These are phyloP conservation scores for Nymphalis io DNA, from an alignment of 1,140 invertebrate species.

Conservation along the genomic window DNA sequence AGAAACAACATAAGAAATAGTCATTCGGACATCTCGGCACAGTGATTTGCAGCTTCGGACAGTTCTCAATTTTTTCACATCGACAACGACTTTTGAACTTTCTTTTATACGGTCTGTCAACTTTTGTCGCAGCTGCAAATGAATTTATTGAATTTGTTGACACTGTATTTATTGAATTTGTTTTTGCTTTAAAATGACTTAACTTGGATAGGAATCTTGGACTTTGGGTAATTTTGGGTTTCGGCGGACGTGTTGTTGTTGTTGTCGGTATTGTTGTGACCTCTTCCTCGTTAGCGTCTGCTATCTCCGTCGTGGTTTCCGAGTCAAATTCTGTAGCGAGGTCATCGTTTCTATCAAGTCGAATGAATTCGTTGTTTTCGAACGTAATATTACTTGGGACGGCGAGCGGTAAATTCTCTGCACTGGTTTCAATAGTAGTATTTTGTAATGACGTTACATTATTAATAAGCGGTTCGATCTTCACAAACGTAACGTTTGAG, in stretches of 20 bases:
- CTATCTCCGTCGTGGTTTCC: slow-evolving; percentile 36
- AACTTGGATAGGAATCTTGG: slow-evolving; percentile 53
- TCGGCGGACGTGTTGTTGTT: slow-evolving; percentile 6
- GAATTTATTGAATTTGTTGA: slow-evolving; percentile 24
- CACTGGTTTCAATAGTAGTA: slow-evolving; percentile 39
- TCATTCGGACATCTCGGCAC: slow-evolving; percentile 76
- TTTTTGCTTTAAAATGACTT: slow-evolving; percentile 60
- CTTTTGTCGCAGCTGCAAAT: slow-evolving; percentile 41
- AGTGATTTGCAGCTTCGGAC: slow-evolving; percentile 74
- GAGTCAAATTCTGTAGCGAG: slow-evolving; percentile 39
- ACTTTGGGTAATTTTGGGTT: slow-evolving; percentile 31
- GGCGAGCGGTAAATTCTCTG: slow-evolving; percentile 51
- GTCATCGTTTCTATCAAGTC: slow-evolving; percentile 41
- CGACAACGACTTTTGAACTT: slow-evolving; percentile 68
- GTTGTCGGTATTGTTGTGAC: slow-evolving; percentile 31
- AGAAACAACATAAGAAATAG: slow-evolving; percentile 77
- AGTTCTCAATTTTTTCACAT: slow-evolving; percentile 78
- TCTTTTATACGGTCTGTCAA: slow-evolving; percentile 50
- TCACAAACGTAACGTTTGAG: slow-evolving; percentile 56
- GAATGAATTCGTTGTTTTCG: slow-evolving; percentile 32
- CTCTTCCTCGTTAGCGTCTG: slow-evolving; percentile 41
- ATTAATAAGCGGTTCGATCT: slow-evolving; percentile 41
- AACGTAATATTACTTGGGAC: slow-evolving; percentile 25
- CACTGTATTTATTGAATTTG: slow-evolving; percentile 25
- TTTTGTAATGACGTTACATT: slow-evolving; percentile 2